Evolutionary conservation across 23 tunicate genomes (phyloP).

Genomic region (Trididemnum clinides): DNA sequence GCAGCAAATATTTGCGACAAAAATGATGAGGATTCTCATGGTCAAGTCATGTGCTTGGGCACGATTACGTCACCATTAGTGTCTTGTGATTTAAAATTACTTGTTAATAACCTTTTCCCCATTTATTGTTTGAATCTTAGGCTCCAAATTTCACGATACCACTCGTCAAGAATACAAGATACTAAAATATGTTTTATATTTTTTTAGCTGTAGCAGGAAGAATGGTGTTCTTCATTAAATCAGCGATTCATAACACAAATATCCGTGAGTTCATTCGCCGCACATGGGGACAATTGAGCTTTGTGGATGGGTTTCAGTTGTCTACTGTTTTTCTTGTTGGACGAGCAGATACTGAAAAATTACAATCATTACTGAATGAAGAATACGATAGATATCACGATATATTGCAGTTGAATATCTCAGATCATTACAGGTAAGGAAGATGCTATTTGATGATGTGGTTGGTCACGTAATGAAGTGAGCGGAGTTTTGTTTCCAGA

Average conservation of each 20-base stretch:
- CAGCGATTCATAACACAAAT: background rate
- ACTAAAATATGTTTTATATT: background rate
- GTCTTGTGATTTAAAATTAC: no score
- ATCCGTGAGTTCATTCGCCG: background rate
- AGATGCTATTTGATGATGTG: no score
- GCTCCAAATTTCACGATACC: no score
- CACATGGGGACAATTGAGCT: slow-evolving; percentile 13
- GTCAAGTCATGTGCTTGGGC: no score
- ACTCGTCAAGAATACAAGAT: no score
- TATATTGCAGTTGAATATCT: background rate
- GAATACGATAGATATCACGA: background rate
- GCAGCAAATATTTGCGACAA: no score
- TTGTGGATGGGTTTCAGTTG: background rate
- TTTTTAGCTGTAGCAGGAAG: background rate
- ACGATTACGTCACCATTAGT: no score
- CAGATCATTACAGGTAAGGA: background rate
- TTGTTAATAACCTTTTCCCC: no score
- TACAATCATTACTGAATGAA: background rate
- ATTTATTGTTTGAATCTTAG: no score
- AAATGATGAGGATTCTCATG: no score
- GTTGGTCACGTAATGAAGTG: no score
- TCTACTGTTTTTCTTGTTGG: background rate
- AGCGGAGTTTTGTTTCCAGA: no score
- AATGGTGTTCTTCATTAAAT: background rate
- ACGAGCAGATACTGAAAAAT: background rate